Conservation (phyloP, 2,888 invertebrate genomes). For the Ceramica pisi region DNA sequence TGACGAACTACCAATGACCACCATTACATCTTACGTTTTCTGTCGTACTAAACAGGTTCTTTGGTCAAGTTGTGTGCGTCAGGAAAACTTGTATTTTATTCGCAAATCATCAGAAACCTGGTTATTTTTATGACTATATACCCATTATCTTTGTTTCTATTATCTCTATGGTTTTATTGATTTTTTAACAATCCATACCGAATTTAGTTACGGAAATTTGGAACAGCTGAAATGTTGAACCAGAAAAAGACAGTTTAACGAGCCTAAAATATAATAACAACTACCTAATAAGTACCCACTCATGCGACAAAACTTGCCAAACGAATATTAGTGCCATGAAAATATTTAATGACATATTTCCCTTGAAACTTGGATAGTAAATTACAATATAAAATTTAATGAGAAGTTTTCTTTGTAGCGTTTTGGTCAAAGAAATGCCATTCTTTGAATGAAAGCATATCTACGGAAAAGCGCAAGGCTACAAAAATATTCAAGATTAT, state of each 20-base stretch:
- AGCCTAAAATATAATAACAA: constrained; percentile 45
- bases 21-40: not conserved
- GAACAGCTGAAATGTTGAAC: constrained; percentile 18
- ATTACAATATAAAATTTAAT: not conserved
- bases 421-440: constrained; percentile 22
- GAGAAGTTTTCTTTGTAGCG: not conserved
- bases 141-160: not conserved
- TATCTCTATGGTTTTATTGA: not conserved
- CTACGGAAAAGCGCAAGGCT: not conserved
- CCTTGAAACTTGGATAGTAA: not conserved
- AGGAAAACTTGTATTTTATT: constrained; percentile 8
- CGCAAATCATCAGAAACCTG: not conserved
- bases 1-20: constrained; percentile 3
- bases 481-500: not conserved
- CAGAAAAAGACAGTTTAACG: constrained; percentile 40
- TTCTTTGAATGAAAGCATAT: constrained; percentile 12
- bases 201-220: constrained; percentile 9
- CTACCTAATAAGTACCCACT: constrained; percentile 48
- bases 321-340: constrained; percentile 22
- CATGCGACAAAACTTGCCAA: constrained; percentile 18
- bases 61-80: not conserved
- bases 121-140: not conserved
- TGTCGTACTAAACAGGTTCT: not conserved
- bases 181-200: not conserved
- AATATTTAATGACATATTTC: constrained; percentile 3